Evolutionary conservation across 2,113 vertebrate genomes (phyloP).

Genomic region (Uropsilus gracilis): DNA sequence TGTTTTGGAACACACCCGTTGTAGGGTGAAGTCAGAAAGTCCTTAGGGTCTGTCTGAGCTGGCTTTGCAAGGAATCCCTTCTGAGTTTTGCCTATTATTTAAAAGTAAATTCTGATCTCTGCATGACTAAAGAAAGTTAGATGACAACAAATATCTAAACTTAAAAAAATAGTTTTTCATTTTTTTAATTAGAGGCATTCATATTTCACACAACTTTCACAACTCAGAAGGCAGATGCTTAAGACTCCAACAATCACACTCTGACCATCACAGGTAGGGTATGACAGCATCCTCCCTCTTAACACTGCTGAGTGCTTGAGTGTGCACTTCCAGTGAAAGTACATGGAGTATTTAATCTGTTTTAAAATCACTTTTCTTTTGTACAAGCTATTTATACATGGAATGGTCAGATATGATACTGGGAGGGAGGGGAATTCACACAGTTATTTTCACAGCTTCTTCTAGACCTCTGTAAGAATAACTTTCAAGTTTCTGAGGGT

Average conservation of each 20-base stretch:
- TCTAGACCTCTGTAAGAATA: not conserved
- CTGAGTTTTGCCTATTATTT: not conserved
- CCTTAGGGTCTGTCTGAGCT: too few relatives aligned
- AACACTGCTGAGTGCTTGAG: not conserved
- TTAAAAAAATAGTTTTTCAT: not conserved
- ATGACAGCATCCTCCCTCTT: fast-evolving
- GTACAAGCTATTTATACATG: fast-evolving
- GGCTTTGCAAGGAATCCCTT: not conserved
- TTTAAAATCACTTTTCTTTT: not conserved
- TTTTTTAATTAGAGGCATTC: not conserved
- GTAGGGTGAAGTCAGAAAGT: not conserved
- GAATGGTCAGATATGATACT: too few relatives aligned
- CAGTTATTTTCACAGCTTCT: not conserved
- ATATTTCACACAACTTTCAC: not conserved
- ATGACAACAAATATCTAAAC: not conserved
- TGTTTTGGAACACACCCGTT: not conserved
- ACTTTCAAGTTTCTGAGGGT: not conserved
- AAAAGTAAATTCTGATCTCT: not conserved
- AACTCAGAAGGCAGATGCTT: not conserved
- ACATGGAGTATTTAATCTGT: not conserved
- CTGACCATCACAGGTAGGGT: fast-evolving
- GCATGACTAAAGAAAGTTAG: not conserved
- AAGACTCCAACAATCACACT: not conserved
- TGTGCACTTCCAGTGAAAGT: not conserved
- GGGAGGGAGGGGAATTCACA: not conserved